These are phyloP conservation scores for Pelecanus crispus DNA, from an alignment of 2,113 vertebrate species.

Conservation along the genomic window DNA sequence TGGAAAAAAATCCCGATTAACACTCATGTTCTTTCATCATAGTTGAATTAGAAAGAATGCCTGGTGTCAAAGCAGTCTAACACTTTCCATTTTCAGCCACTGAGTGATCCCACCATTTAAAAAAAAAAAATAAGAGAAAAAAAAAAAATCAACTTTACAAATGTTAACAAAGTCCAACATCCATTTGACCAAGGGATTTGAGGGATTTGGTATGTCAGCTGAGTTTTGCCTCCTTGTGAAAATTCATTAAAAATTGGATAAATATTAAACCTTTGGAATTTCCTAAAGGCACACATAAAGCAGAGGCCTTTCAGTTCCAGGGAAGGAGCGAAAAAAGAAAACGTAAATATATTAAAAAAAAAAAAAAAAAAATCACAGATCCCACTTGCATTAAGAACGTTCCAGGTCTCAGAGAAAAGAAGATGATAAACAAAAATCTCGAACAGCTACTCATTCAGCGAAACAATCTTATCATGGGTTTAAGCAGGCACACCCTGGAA, in stretches of 20 bases:
- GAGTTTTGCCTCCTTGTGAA: constrained; percentile 19
- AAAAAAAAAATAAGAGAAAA: background rate
- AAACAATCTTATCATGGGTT: constrained; percentile 12
- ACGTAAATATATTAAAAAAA: background rate
- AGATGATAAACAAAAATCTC: constrained; percentile 10
- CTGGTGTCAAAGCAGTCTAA: background rate
- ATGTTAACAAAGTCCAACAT: background rate
- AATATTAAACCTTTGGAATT: constrained; percentile 31
- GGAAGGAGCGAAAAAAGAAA: background rate
- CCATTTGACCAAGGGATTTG: background rate
- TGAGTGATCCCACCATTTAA: background rate
- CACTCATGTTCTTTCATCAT: background rate
- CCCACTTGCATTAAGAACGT: constrained; percentile 9
- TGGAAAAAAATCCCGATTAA: background rate
- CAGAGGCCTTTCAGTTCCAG: background rate
- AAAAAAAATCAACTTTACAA: background rate
- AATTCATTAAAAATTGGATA: constrained; percentile 38
- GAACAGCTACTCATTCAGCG: background rate
- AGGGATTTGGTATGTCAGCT: background rate
- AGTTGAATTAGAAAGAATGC: background rate
- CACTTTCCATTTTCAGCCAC: background rate
- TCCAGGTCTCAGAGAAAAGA: constrained; percentile 9
- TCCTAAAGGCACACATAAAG: background rate
- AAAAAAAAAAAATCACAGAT: background rate
- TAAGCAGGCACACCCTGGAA: constrained; percentile 47